Base-by-base conservation (phyloP, 2,113 vertebrate genomes). In the Stegostoma tigrinum region DNA sequence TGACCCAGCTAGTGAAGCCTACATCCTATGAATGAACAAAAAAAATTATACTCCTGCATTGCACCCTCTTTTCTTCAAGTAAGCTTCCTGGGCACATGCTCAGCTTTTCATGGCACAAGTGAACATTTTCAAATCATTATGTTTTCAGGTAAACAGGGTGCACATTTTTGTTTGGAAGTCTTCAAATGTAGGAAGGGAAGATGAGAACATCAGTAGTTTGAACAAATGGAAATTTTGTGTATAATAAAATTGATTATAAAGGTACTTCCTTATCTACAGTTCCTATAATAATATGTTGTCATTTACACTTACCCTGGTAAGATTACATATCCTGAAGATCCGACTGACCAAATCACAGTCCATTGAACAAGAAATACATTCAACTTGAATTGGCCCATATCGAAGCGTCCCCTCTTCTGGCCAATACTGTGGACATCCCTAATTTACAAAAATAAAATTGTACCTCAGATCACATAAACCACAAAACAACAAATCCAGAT, bases 381-480 rank as follows among this genome's bases (percentile, higher is more conserved):
- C 99, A 96, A 99, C 99, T 96, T 99, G 99, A 96, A 99, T 99
- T 0, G 99, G 99, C 2, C 99, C 99, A 0, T 99, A 99, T 21
- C 99, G 97, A 85, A 99, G 97, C 96, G 98, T 98, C 12, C 99
- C 99, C 96, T 99, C 99, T 96, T 99, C 99, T 0, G 99, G 99
- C 99, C 99, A 99, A 97, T 99, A 99, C 87, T 99, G 99, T 34
- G 99, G 99, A 96, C 99, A 99, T 70, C 99, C 99, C 99, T 99
- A 3, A 34, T 0, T 96, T 72, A 64, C 96, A 96, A 96, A 97
- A 78, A 85, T 34, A 93, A 66, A 95, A 87, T 95, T 64, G 80
- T 86, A 52, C n/a, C 42, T 27, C 52, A 86, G 89, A 38, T 30
- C 42, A 66, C 8, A 42, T 66, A 34, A 21, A 30, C 34, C n/a